phyloP scores from a whole-genome alignment of 2,888 invertebrate genomes.

The Malacosoma neustria region DNA sequence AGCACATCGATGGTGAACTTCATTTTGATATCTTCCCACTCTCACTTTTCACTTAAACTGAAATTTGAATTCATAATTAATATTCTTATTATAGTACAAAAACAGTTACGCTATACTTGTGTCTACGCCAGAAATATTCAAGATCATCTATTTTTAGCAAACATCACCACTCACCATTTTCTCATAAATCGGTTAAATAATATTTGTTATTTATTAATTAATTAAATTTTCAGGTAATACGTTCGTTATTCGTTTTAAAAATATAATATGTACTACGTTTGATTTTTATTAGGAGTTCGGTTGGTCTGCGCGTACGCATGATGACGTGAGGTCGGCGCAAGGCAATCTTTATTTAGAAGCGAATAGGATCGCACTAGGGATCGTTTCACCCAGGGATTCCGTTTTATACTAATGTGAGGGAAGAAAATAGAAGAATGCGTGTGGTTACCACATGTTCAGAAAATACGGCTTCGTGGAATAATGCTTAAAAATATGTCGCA shows the following conservation, averaged over 20 bases:
- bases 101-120: conserved; percentile 23
- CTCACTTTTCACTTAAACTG: conserved; percentile 11
- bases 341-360: conserved; percentile 67
- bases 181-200: not conserved
- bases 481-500: conserved; percentile 1
- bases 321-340: conserved; percentile 48
- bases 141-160: conserved; percentile 11
- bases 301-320: conserved; percentile 56
- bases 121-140: conserved; percentile 12
- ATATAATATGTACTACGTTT: conserved; percentile 69
- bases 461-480: not conserved
- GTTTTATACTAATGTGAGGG: conserved; percentile 39
- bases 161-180: conserved; percentile 26
- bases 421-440: conserved; percentile 26
- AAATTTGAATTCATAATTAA: conserved; percentile 32
- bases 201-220: not conserved
- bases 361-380: conserved; percentile 46
- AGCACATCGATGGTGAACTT: conserved; percentile 68
- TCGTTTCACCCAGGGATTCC: conserved; percentile 44
- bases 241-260: conserved; percentile 43
- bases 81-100: conserved; percentile 54
- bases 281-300: conserved; percentile 49
- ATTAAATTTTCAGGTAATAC: conserved; percentile 3
- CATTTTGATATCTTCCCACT: conserved; percentile 34
- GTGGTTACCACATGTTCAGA: conserved; percentile 30